Evolutionary conservation across 1,140 invertebrate species (phyloP).

Genomic region (Calephelis nemesis): DNA sequence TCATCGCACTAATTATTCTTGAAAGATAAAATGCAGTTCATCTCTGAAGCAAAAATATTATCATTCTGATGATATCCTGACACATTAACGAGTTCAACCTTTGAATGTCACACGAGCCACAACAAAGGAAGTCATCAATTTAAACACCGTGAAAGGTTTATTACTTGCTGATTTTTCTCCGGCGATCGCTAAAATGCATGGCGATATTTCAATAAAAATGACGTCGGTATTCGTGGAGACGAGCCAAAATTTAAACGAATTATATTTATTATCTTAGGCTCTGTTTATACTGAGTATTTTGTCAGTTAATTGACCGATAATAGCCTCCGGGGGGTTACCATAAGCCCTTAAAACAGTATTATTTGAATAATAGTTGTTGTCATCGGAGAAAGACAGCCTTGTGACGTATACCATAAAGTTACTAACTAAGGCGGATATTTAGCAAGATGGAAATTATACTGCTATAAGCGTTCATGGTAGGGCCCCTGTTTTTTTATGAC

Average conservation of each 20-base stretch:
- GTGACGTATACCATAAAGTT: too few species aligned
- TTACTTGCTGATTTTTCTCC: conserved; percentile 14
- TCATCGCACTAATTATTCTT: too few species aligned
- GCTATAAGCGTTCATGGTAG: too few species aligned
- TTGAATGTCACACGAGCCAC: background rate
- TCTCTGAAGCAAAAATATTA: background rate
- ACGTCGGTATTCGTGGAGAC: conserved; percentile 9
- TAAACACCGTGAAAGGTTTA: conserved; percentile 18
- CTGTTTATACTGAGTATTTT: background rate
- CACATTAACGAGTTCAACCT: conserved; percentile 13
- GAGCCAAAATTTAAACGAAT: conserved; percentile 6
- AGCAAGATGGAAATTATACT: too few species aligned
- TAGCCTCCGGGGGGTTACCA: too few species aligned
- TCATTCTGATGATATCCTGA: conserved; percentile 1
- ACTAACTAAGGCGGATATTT: too few species aligned
- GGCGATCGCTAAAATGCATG: background rate
- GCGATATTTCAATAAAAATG: conserved; percentile 15
- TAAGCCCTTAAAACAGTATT: too few species aligned
- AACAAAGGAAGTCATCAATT: conserved; percentile 17
- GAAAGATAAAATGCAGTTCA: too few species aligned
- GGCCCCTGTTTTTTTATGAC: too few species aligned
- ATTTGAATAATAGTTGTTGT: too few species aligned
- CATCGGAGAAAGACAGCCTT: too few species aligned
- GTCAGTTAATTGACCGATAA: background rate
- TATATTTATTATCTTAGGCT: background rate